Evolutionary conservation across 2,888 invertebrate genomes (phyloP), one percentile per base, ranked within the genome.

Genomic region (Thymelicus sylvestris): DNA sequence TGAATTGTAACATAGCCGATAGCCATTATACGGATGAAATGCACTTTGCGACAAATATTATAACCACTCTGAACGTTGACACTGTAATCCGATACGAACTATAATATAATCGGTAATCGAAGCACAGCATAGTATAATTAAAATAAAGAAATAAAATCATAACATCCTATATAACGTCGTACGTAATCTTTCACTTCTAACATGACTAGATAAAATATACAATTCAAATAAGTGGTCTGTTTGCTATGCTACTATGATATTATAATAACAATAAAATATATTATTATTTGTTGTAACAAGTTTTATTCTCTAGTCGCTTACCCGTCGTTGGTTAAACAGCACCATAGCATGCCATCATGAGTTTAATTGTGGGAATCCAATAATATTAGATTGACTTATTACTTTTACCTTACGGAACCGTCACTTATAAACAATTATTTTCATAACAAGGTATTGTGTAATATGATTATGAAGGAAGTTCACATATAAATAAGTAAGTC

Each of bases 291-390:
- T 19, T 19, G 2, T 19, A 19, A 19, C 19, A 1, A 19, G 19
- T 19, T 19, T 19, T 19, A 19, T 19, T 55, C 24, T 55, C 12
- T 55, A 7, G 4, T 55, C 55, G 55, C 24, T 55, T 24, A 12
- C 12, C 24, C 24, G 24, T 2, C 24, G 5, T 10, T 12, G 24
- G 24, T 55, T 3, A 55, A 24, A 55, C 55, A 24, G 4, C 31
- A 55, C 55, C 24, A 2, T 5, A 6, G 24, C 12, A 6, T 62
- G 47, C 13, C 62, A 47, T 62, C 19, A 62, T 47, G 6, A 31
- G 12, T 62, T 62, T 47, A 24, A 24, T 62, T 24, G 62, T 47
- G 62, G 47, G 62, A 47, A 62, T 62, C 24, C 55, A 55, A 55
- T 31, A 55, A 10, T 19, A 55, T 24, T 55, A 55, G 3, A 55